Evolutionary conservation across 2,797 vertebrate genomes (phyloP).

Genomic region (Sphenopsis melanotis): DNA sequence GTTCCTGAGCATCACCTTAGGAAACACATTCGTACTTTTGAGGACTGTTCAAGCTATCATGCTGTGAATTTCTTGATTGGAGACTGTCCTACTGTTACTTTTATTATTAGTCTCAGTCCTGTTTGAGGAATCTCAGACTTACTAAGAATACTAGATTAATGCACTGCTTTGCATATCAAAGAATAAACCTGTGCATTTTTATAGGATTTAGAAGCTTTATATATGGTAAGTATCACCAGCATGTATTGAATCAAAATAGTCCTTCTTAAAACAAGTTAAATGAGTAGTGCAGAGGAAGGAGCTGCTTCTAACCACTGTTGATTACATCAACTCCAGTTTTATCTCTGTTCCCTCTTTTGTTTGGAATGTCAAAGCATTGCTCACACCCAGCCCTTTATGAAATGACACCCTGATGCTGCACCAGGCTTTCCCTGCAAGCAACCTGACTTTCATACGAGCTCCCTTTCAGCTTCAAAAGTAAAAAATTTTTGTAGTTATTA

Average conservation of each 20-base stretch:
- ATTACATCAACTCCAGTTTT: background rate
- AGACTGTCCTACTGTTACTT: background rate
- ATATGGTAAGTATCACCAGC: background rate
- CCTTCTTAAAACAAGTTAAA: background rate
- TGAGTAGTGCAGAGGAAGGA: background rate
- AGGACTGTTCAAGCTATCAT: background rate
- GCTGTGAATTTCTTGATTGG: background rate
- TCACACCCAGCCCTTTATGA: background rate
- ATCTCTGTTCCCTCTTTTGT: background rate
- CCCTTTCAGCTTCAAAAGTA: slow-evolving; percentile 52
- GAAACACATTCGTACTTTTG: background rate
- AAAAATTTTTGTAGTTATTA: slow-evolving; percentile 63
- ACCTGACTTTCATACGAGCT: background rate
- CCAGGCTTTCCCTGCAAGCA: slow-evolving; percentile 1
- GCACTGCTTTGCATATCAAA: background rate
- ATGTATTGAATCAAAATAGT: background rate
- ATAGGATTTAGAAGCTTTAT: background rate
- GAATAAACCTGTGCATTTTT: background rate
- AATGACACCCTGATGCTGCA: background rate
- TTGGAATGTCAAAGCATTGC: background rate
- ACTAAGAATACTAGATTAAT: background rate
- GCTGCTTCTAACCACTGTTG: background rate
- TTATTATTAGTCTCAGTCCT: background rate
- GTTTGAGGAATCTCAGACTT: background rate
- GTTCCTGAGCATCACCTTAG: background rate